Percentiles rank a stretch among this genome's conserved stretches.
Conservation (phyloP, 2,113 vertebrate genomes). For the Naja naja region DNA sequence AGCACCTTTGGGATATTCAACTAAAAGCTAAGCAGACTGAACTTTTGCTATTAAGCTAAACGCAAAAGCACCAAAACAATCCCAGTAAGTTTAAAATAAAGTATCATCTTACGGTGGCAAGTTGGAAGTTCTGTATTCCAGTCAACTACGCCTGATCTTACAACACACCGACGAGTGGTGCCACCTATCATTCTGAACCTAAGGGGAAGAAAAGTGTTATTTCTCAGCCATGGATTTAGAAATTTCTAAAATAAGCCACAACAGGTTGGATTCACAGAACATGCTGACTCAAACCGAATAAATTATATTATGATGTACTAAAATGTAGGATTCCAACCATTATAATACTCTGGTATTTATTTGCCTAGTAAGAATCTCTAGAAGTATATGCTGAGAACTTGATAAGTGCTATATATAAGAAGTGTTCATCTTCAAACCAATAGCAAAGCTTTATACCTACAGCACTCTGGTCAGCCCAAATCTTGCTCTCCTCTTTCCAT, state of each 20-base stretch:
- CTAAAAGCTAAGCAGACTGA: not conserved
- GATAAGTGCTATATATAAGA: not conserved
- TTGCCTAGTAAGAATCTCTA: not conserved
- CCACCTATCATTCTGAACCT: conserved; percentile 23
- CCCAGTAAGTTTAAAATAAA: not conserved
- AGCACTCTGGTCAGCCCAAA: not conserved
- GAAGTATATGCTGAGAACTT: not conserved
- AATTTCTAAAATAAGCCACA: not conserved
- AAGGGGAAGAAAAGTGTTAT: not conserved
- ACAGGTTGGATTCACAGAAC: not conserved
- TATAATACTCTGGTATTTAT: not conserved
- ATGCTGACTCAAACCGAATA: not conserved
- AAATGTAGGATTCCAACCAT: not conserved
- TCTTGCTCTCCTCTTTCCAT: not conserved
- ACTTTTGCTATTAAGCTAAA: not conserved
- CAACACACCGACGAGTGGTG: rapidly evolving
- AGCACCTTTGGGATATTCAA: not conserved
- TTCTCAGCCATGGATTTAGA: not conserved
- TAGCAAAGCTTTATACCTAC: not conserved
- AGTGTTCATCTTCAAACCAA: not conserved
- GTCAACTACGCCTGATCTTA: rapidly evolving
- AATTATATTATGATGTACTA: not conserved
- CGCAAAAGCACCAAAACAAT: rapidly evolving
- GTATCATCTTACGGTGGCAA: conserved; percentile 35
- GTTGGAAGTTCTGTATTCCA: rapidly evolving